phyloP scores from a whole-genome alignment of 2,888 invertebrate species.

The Nemurella pictetii region DNA sequence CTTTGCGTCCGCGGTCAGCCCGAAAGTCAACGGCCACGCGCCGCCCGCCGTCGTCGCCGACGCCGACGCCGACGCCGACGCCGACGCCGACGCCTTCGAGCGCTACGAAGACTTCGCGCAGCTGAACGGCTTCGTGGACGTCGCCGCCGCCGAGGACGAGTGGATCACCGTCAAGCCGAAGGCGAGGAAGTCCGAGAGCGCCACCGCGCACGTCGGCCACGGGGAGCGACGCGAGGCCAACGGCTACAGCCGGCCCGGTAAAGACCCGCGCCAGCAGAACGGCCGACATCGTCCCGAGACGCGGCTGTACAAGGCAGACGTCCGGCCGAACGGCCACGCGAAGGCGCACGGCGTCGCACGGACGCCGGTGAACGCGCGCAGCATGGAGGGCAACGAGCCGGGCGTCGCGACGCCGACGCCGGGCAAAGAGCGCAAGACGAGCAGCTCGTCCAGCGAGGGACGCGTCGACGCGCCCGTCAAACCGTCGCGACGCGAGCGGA shows the following conservation, averaged over 20 bases:
- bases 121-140: conserved; percentile 34
- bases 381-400: conserved; percentile 19
- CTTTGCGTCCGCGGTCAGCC: background rate
- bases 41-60: conserved; percentile 35
- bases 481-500: background rate
- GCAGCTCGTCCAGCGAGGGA: background rate
- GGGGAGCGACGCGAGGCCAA: background rate
- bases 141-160: conserved; percentile 3
- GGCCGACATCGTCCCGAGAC: background rate
- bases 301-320: background rate
- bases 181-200: too few species aligned
- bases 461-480: background rate
- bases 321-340: background rate
- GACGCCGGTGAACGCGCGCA: background rate
- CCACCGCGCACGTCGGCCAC: background rate
- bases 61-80: conserved; percentile 48
- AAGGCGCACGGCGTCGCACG: background rate
- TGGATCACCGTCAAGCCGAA: conserved; percentile 26
- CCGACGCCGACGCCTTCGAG: conserved; percentile 50
- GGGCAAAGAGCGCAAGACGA: background rate
- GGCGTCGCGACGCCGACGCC: background rate
- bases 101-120: conserved; percentile 45
- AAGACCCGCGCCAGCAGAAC: background rate
- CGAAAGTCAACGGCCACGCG: background rate
- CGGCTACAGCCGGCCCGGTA: background rate